A percentile compares a stretch with the other conserved stretches of the same genome.
These are phyloP conservation scores for Corythoichthys intestinalis DNA, from an alignment of 2,113 vertebrate genomes.

Conservation along the genomic window DNA sequence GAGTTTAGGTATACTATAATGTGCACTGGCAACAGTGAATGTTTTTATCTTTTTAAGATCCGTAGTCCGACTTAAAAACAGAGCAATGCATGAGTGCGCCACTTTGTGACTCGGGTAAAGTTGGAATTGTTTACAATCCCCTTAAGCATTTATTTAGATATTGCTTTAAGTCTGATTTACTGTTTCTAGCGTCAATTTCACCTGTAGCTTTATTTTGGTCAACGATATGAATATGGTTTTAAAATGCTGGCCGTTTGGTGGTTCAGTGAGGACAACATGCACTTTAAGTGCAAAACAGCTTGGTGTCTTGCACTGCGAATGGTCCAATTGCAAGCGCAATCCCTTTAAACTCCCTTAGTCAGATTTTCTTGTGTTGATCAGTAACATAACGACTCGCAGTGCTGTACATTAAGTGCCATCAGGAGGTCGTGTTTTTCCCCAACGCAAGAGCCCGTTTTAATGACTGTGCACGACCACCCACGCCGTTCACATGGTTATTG, in stretches of 20 bases:
- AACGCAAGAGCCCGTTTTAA: conserved; percentile 28
- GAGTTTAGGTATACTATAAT: too few species aligned
- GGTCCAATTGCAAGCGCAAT: conserved; percentile 18
- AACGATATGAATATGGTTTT: conserved; percentile 4
- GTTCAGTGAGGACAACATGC: conserved; percentile 18
- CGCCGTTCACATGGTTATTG: conserved; percentile 32
- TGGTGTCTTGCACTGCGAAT: conserved; percentile 13
- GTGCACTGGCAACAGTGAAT: background rate
- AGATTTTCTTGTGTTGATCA: conserved; percentile 21
- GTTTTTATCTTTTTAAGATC: conserved; percentile 4
- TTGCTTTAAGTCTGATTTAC: background rate
- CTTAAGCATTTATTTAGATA: background rate
- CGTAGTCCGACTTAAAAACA: background rate
- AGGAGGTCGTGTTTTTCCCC: conserved; percentile 29
- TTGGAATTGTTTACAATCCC: background rate
- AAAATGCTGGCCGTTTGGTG: conserved; percentile 27
- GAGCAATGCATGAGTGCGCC: background rate
- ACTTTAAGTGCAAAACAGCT: conserved; percentile 36
- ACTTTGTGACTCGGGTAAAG: background rate
- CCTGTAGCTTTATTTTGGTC: background rate
- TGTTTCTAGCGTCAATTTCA: background rate
- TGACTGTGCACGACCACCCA: conserved; percentile 11
- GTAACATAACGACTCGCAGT: conserved; percentile 24
- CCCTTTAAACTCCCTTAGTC: conserved; percentile 59
- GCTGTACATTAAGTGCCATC: conserved; percentile 54